Percentiles rank a stretch among this genome's conserved stretches.
phyloP scores from a whole-genome alignment of 2,113 vertebrate species.

The Gymnarchus niloticus region DNA sequence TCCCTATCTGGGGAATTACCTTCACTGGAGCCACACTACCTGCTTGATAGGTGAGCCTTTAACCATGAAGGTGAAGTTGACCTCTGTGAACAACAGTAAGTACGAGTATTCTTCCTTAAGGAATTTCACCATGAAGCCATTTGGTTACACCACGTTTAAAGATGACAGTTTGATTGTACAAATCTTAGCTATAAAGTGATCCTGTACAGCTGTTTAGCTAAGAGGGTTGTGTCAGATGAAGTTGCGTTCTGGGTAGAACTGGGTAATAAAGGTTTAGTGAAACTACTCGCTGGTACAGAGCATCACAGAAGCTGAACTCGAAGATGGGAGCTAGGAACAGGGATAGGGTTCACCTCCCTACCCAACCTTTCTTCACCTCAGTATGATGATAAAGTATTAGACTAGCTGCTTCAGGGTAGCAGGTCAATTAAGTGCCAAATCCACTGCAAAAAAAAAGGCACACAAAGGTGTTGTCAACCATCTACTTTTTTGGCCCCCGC shows the following conservation, averaged over 20 bases:
- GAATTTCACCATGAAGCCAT: background rate
- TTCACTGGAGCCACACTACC: slow-evolving; percentile 30
- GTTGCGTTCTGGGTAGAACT: background rate
- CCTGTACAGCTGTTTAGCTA: background rate
- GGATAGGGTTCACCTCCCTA: background rate
- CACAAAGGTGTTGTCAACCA: background rate
- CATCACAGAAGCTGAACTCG: background rate
- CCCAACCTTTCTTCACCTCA: background rate
- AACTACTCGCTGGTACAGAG: background rate
- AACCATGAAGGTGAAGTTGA: background rate
- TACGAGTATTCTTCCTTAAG: background rate
- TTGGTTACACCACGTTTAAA: background rate
- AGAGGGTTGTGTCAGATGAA: background rate
- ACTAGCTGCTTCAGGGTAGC: background rate
- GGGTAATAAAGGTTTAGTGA: background rate
- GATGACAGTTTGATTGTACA: background rate
- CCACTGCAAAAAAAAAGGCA: background rate
- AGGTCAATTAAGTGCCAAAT: background rate
- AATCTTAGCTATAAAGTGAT: background rate
- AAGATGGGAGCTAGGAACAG: background rate
- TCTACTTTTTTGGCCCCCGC: background rate
- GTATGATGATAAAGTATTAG: too few relatives aligned
- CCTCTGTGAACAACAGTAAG: background rate
- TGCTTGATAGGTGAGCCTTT: slow-evolving; percentile 18
- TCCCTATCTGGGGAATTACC: slow-evolving; percentile 71